Percentiles rank a stretch among this genome's conserved stretches.
Conservation (phyloP, 1,140 invertebrate genomes). For the Bicyclus anynana region DNA sequence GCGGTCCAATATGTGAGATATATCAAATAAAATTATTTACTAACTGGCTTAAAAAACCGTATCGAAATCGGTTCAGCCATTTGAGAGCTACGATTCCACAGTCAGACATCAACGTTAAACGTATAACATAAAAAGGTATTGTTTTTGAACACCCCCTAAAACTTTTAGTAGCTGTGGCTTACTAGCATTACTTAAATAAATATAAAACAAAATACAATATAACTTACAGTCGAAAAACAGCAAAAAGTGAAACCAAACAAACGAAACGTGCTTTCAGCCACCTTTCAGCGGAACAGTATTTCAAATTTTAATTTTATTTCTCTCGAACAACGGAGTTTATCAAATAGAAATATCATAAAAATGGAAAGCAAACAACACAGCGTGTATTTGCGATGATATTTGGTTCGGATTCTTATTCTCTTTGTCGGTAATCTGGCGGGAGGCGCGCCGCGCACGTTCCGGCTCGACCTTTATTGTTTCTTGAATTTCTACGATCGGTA, state of each 20-base stretch:
- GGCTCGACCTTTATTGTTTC: slow-evolving; percentile 58
- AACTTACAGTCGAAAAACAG: background rate
- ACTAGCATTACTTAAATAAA: background rate
- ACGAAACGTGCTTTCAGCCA: slow-evolving; percentile 32
- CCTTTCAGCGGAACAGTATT: slow-evolving; percentile 15
- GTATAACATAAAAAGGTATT: no score
- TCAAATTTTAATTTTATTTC: slow-evolving; percentile 42
- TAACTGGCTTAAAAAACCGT: no score
- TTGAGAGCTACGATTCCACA: no score
- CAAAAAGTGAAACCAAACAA: slow-evolving; percentile 19
- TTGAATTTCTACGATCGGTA: slow-evolving; percentile 47
- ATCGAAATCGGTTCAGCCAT: no score
- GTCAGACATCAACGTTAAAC: no score
- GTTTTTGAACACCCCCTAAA: no score
- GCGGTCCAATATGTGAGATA: no score
- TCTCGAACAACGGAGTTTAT: slow-evolving; percentile 27
- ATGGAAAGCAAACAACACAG: slow-evolving; percentile 61
- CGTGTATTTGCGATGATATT: slow-evolving; percentile 66
- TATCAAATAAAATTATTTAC: no score
- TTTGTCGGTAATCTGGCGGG: slow-evolving; percentile 60
- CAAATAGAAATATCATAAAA: slow-evolving; percentile 65
- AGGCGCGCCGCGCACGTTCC: slow-evolving; percentile 53
- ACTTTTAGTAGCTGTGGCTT: no score
- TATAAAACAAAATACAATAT: background rate
- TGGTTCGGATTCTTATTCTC: slow-evolving; percentile 61